These are phyloP conservation scores for Hirudo medicinalis DNA, from an alignment of 1,140 invertebrate species.

Conservation along the genomic window DNA sequence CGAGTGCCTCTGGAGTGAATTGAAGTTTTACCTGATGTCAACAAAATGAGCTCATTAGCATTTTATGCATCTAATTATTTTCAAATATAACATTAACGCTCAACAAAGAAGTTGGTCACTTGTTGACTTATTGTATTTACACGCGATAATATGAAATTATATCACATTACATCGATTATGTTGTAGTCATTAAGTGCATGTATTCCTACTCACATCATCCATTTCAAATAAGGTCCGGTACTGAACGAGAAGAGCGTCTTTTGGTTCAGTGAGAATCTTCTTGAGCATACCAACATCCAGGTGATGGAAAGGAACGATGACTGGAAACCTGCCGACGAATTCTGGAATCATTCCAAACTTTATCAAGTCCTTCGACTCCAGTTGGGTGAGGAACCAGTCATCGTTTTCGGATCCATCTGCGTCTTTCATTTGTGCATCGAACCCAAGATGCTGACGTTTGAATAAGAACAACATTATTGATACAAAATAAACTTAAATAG, in stretches of 20 bases:
- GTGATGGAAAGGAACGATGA: conserved; percentile 91
- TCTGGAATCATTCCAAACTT: conserved; percentile 72
- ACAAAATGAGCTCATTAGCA: neutral
- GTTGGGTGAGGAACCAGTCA: conserved; percentile 34
- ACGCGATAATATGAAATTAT: neutral
- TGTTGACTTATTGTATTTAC: neutral
- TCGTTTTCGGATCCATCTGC: neutral
- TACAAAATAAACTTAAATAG: too few relatives aligned
- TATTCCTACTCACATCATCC: conserved; percentile 48
- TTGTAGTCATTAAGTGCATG: too few relatives aligned
- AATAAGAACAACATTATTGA: too few relatives aligned
- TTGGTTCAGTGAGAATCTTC: conserved; percentile 86
- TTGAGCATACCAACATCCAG: conserved; percentile 78
- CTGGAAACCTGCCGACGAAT: conserved; percentile 70
- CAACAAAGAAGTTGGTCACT: neutral
- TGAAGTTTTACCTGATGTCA: conserved; percentile 62
- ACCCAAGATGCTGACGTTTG: neutral
- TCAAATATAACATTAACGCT: neutral
- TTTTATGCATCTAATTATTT: neutral
- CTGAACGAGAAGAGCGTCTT: conserved; percentile 80
- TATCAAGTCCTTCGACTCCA: conserved; percentile 92
- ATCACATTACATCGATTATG: neutral
- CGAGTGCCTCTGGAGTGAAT: conserved; percentile 72
- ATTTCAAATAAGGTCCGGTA: conserved; percentile 63
- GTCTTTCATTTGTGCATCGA: neutral